A percentile compares a stretch with the other conserved stretches of the same genome.
phyloP scores from a whole-genome alignment of 2,113 vertebrate species.

The Corvus hawaiiensis region DNA sequence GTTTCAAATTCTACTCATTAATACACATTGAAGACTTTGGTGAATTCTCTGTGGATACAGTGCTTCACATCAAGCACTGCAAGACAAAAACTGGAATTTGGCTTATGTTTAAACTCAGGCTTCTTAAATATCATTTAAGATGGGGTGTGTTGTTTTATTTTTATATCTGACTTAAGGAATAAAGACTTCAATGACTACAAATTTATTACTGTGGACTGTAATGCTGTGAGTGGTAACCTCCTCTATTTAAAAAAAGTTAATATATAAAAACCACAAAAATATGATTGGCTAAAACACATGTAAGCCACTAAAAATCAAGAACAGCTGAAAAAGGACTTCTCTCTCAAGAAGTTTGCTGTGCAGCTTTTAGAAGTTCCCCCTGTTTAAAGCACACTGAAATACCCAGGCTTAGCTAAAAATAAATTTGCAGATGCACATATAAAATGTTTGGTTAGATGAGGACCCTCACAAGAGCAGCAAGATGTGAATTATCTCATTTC shows the following conservation, averaged over 20 bases:
- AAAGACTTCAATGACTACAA: background rate
- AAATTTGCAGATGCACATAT: background rate
- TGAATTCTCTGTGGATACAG: background rate
- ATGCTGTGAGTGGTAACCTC: background rate
- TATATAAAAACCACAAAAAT: background rate
- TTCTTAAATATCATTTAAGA: background rate
- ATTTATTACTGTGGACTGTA: background rate
- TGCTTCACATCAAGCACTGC: background rate
- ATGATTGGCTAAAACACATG: background rate
- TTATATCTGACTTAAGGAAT: background rate
- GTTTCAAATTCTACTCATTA: background rate
- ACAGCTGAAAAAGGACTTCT: background rate
- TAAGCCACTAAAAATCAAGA: background rate
- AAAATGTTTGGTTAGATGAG: background rate
- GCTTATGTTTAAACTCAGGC: background rate
- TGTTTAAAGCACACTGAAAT: background rate
- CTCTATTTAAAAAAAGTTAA: background rate
- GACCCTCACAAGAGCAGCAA: background rate
- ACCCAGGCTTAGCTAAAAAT: background rate
- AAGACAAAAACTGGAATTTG: background rate
- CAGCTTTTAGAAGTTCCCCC: background rate
- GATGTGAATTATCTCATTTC: background rate
- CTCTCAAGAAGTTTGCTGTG: background rate
- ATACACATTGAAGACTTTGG: background rate
- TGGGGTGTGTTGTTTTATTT: background rate